Base-by-base conservation (phyloP, 1,140 invertebrate genomes). In the Papilio helenus region DNA sequence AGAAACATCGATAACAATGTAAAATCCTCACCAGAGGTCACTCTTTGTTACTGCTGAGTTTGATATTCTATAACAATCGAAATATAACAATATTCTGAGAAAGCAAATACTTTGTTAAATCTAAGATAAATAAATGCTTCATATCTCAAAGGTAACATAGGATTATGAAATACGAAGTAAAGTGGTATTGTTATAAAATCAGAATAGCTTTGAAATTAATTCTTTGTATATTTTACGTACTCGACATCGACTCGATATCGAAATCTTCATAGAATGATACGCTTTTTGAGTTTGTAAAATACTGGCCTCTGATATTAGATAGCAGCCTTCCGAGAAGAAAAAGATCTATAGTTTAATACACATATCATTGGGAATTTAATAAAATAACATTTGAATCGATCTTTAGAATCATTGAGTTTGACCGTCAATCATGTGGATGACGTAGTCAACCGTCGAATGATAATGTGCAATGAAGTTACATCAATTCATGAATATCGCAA, bases 401-500 rank as follows among this genome's bases (percentile, higher is more conserved):
- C 5, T 49, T 5, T 18, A 49, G 16, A 18, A 16, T 49, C 16
- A 49, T 49, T 49, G 3, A 5, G 46, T 49, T 49, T 3, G 16
- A 10, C 2, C 18, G 16, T 16, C 46, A 49, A 49, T 49, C 3
- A 49, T 18, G 3, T 49, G 16, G 16, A 16, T 49, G 4, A 5
- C 5, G 14, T 4, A 49, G 14, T 49, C 46, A 49, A 49, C 46
- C 14, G 46, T 49, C 3, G 4, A 29, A 51, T 76, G 20, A 76
- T 61, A 58, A 76, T 55, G 20, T 39, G 34, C 34, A 39, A 73
- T 46, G 44, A 58, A 76, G 34, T 76, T 61, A 76, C 51, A 58
- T 51, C 74, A 29, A 1, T 58, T 39, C 74, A 76, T 76, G 74
- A 76, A 76, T 76, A 76, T 76, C 49, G 16, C 74, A 76, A 76